Base-by-base conservation (phyloP, 2,797 vertebrate genomes). In the Onychomys leucogaster region DNA sequence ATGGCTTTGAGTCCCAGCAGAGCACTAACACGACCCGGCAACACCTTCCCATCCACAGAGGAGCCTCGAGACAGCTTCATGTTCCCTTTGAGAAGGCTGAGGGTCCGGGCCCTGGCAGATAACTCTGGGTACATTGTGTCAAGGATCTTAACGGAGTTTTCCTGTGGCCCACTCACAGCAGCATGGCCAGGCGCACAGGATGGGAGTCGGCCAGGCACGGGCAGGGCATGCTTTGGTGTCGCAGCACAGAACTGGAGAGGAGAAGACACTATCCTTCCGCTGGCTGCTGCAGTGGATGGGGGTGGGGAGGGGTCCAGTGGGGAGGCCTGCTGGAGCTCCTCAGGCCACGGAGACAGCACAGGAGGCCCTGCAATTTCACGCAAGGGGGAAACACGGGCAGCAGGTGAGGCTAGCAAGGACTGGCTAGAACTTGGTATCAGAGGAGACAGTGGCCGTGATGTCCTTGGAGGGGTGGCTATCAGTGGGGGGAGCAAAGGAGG, bases 111-210 rank as follows among this genome's bases (percentile, higher is more conserved):
- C 5, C 99, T 99, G 83, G 99, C 99, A 5, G 99, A 99, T 4
- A 99, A 98, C 80, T 99, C 99, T 19, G 99, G 99, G 97, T 99
- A 99, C 99, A 99, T 99, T 86, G 99, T 99, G 96, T 99, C 99
- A 10, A 99, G 97, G 73, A 99, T 99, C 97, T 99, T 99, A 97
- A 99, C 99, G 0, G 99, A 99, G 95, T 99, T 99, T 95, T 99
- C 99, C 97, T 99, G 99, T 55, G 99, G 98, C 3, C 98, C 98
- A 13, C 91, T 98, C 10, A 98, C 96, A 52, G 98, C 94, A 3
- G 98, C 88, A 5, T 96, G 96, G 10, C 99, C 98, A 0, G 99
- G 95, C 0, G 99, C 98, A 0, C 99, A 96, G 0, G 98, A 90
- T 0, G 99, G 99, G 80, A 99, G 98, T 41, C 99, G 98, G 81